These are phyloP conservation scores for Chelidonichthys spinosus DNA, from an alignment of 2,797 vertebrate genomes.

Conservation along the genomic window DNA sequence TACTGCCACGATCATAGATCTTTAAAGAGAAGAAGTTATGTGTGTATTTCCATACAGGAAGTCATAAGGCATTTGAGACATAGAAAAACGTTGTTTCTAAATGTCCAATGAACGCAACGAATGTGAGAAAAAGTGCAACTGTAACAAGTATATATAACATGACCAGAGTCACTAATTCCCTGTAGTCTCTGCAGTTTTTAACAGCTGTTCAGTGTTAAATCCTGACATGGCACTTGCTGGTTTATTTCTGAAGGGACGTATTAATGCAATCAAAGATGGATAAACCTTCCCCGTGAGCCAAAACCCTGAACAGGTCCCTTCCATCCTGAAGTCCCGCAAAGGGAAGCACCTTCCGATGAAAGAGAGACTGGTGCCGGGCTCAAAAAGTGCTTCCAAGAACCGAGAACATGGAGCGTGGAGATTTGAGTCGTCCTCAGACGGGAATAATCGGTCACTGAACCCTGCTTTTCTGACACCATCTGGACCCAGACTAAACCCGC, in stretches of 20 bases:
- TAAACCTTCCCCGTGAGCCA: slow-evolving; percentile 9
- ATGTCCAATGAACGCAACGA: slow-evolving; percentile 2
- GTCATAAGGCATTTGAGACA: slow-evolving; percentile 71
- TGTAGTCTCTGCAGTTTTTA: slow-evolving; percentile 3
- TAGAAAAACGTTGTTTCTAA: slow-evolving; percentile 15
- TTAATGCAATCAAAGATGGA: slow-evolving; percentile 19
- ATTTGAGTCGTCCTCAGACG: slow-evolving; percentile 5
- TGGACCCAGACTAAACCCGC: slow-evolving; percentile 20
- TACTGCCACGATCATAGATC: slow-evolving; percentile 12
- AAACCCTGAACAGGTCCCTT: slow-evolving; percentile 23
- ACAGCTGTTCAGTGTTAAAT: slow-evolving; percentile 26
- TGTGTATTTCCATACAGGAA: slow-evolving; percentile 13
- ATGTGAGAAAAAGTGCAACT: slow-evolving; percentile 41
- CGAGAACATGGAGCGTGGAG: slow-evolving; percentile 5
- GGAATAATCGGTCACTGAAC: slow-evolving; percentile 21
- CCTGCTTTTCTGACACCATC: slow-evolving; percentile 19
- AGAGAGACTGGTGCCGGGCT: slow-evolving; percentile 12
- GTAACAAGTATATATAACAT: neutral
- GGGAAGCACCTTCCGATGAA: neutral
- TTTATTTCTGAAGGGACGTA: slow-evolving; percentile 33
- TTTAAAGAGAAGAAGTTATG: slow-evolving; percentile 4
- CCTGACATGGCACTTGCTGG: slow-evolving; percentile 70
- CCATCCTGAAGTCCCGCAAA: slow-evolving; percentile 2
- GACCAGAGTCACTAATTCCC: neutral
- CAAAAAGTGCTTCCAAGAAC: slow-evolving; percentile 30